phyloP scores from a whole-genome alignment of 2,113 vertebrate species.

The Pseudonaja textilis region DNA sequence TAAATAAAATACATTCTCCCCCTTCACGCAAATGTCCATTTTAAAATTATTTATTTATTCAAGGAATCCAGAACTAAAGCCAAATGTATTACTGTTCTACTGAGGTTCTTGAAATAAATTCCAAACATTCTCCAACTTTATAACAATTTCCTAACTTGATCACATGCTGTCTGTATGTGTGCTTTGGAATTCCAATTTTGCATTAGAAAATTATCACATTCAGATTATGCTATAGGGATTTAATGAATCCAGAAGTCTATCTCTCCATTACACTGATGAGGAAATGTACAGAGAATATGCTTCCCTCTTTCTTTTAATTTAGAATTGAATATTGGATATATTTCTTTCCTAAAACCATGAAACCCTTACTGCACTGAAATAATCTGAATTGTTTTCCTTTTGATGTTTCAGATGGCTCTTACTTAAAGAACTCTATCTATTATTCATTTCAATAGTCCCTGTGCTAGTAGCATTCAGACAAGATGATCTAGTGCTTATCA shows the following conservation, averaged over 20 bases:
- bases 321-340: not conserved
- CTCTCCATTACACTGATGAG: not conserved
- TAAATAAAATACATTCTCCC: not conserved
- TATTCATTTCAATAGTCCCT: not conserved
- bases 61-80: constrained; percentile 11
- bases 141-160: constrained; percentile 38
- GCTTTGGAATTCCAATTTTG: not conserved
- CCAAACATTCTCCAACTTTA: constrained; percentile 28
- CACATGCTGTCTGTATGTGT: not conserved
- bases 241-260: not conserved
- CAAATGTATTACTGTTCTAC: not conserved
- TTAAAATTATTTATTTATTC: constrained; percentile 10
- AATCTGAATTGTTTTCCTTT: not conserved
- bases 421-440: not conserved
- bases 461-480: not conserved
- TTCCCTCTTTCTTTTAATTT: not conserved
- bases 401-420: not conserved
- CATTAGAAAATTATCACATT: not conserved
- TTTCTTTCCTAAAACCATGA: not conserved
- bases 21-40: not conserved
- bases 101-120: constrained; percentile 37
- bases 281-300: not conserved
- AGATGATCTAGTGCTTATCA: not conserved
- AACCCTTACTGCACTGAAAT: not conserved
- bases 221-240: not conserved